Conservation (phyloP, 2,888 invertebrate genomes). For the Cantharis rustica region DNA sequence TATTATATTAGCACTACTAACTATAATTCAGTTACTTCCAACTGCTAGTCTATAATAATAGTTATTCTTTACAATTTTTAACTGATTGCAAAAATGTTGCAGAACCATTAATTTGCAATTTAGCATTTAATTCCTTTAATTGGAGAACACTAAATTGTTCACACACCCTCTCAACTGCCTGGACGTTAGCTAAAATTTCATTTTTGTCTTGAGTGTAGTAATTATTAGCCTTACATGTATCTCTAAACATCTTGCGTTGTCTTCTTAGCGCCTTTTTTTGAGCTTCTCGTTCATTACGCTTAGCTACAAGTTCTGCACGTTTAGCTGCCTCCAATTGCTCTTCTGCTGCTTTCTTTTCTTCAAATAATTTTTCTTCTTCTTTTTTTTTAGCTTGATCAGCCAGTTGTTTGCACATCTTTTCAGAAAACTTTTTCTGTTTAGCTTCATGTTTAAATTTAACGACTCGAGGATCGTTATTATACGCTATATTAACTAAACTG, state of each 20-base stretch:
- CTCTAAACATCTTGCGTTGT: conserved; percentile 80
- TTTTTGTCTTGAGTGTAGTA: conserved; percentile 76
- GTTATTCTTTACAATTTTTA: conserved; percentile 66
- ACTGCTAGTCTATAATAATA: too few relatives aligned
- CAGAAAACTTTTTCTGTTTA: conserved; percentile 85
- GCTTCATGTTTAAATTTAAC: conserved; percentile 91
- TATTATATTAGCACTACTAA: too few relatives aligned
- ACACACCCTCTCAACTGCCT: conserved; percentile 89
- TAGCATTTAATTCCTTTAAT: conserved; percentile 76
- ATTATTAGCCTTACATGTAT: conserved; percentile 77
- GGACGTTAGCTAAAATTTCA: conserved; percentile 81
- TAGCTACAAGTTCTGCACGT: conserved; percentile 77
- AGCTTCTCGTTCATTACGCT: conserved; percentile 85
- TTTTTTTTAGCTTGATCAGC: conserved; percentile 81
- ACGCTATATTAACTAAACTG: conserved; percentile 90
- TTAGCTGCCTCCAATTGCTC: conserved; percentile 82
- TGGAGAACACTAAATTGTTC: conserved; percentile 75
- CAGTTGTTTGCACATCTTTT: conserved; percentile 82
- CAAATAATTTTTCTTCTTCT: conserved; percentile 77
- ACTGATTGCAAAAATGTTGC: conserved; percentile 70
- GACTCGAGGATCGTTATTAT: conserved; percentile 92
- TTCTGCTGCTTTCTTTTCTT: conserved; percentile 74
- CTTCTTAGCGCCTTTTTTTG: conserved; percentile 85
- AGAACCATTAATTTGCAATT: conserved; percentile 67
- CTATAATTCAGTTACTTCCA: too few relatives aligned